Percentiles rank a stretch among this genome's conserved stretches.
phyloP scores from a whole-genome alignment of 2,113 vertebrate species.

The Todiramphus saurophagus region DNA sequence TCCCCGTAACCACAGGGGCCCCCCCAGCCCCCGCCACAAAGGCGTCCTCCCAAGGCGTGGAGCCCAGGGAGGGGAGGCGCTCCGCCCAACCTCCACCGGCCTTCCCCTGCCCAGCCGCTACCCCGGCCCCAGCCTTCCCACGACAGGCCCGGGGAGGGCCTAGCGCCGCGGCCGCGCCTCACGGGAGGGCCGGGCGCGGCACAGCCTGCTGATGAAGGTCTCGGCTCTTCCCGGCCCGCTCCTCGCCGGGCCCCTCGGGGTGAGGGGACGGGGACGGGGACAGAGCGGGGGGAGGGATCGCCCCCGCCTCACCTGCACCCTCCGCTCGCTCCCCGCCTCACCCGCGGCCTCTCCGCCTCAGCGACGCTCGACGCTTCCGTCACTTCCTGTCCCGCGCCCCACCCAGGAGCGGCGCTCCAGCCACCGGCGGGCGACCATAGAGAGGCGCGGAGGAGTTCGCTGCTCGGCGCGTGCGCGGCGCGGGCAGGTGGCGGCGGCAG shows the following conservation, averaged over 20 bases:
- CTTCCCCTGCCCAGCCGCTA: not conserved
- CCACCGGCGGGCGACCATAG: not conserved
- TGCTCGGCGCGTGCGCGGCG: not conserved
- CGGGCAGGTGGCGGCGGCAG: not conserved
- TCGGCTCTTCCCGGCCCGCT: not conserved
- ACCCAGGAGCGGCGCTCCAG: not conserved
- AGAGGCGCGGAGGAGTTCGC: rapidly evolving
- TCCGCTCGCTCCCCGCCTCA: not conserved
- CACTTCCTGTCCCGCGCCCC: not conserved
- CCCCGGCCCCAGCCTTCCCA: not conserved
- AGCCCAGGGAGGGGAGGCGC: not conserved
- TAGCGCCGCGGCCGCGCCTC: not conserved
- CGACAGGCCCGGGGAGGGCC: not conserved
- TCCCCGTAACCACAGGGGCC: no score
- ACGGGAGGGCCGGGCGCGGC: not conserved
- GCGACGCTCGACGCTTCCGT: not conserved
- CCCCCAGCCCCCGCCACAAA: not conserved
- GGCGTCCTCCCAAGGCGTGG: not conserved
- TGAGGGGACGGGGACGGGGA: no score
- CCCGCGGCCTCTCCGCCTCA: not conserved
- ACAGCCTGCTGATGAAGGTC: no score
- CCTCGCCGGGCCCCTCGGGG: not conserved
- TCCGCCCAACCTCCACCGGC: not conserved
- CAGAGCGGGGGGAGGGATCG: no score
- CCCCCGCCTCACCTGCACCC: not conserved